These are phyloP conservation scores for Sardinella longiceps DNA, from an alignment of 2,797 vertebrate genomes.

Conservation along the genomic window DNA sequence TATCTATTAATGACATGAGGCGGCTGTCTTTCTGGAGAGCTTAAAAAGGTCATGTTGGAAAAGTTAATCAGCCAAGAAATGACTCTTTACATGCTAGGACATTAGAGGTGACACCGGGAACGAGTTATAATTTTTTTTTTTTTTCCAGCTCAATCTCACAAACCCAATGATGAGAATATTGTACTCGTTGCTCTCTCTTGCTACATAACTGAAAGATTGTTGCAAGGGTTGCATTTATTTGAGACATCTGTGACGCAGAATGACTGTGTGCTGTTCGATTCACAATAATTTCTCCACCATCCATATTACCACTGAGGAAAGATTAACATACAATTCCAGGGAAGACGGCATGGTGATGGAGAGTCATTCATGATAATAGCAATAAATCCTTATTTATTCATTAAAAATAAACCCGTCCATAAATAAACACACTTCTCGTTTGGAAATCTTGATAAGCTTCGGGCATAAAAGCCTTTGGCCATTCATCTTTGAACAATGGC, in stretches of 20 bases:
- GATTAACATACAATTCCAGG: constrained; percentile 16
- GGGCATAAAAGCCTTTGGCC: constrained; percentile 58
- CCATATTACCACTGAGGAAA: not conserved
- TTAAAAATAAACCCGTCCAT: constrained; percentile 53
- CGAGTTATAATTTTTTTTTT: not conserved
- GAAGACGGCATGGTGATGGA: not conserved
- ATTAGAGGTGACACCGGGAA: not conserved
- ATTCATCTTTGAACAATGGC: constrained; percentile 69
- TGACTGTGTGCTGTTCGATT: not conserved
- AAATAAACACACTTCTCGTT: constrained; percentile 63
- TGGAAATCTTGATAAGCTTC: constrained; percentile 63
- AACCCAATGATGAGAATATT: not conserved
- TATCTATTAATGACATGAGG: constrained; percentile 13
- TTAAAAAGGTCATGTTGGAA: constrained; percentile 3
- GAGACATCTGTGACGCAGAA: not conserved
- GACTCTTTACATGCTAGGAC: not conserved
- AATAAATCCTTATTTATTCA: constrained; percentile 41
- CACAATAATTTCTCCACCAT: not conserved
- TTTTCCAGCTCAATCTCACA: not conserved
- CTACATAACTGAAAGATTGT: not conserved
- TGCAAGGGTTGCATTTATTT: not conserved
- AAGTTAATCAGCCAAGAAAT: not conserved
- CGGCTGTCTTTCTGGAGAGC: not conserved
- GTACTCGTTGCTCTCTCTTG: not conserved
- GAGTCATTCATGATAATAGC: not conserved